phyloP scores from a whole-genome alignment of 2,797 vertebrate species.

The Steatocranus sp. region DNA sequence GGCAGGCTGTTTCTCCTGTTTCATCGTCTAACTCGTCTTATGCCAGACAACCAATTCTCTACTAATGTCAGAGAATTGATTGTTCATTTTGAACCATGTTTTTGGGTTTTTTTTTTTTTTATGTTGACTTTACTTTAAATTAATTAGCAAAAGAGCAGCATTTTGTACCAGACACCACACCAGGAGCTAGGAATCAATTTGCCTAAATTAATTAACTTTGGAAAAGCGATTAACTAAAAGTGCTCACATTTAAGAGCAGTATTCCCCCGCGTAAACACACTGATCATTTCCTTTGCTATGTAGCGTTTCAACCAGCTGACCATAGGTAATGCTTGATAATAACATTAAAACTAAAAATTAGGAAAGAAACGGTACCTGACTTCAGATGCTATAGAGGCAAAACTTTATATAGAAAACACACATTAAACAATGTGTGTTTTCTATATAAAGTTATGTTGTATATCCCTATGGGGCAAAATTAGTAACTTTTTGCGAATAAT shows the following conservation, averaged over 20 bases:
- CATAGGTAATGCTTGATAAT: background rate
- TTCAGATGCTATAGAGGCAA: background rate
- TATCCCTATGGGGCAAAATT: background rate
- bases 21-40: background rate
- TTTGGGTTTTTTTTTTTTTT: too few species aligned
- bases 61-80: background rate
- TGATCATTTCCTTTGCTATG: background rate
- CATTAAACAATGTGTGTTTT: background rate
- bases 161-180: background rate
- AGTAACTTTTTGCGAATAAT: background rate
- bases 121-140: background rate
- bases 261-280: accelerated
- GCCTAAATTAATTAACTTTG: background rate
- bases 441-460: background rate
- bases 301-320: background rate
- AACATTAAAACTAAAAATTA: background rate
- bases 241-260: background rate
- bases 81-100: background rate
- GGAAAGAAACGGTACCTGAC: background rate
- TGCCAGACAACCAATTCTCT: background rate
- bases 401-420: too few species aligned
- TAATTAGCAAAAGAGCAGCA: background rate
- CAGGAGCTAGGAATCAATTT: background rate
- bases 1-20: background rate
- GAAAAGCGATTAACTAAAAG: background rate